phyloP scores from a whole-genome alignment of 2,888 invertebrate genomes.

The Calameuta filiformis region DNA sequence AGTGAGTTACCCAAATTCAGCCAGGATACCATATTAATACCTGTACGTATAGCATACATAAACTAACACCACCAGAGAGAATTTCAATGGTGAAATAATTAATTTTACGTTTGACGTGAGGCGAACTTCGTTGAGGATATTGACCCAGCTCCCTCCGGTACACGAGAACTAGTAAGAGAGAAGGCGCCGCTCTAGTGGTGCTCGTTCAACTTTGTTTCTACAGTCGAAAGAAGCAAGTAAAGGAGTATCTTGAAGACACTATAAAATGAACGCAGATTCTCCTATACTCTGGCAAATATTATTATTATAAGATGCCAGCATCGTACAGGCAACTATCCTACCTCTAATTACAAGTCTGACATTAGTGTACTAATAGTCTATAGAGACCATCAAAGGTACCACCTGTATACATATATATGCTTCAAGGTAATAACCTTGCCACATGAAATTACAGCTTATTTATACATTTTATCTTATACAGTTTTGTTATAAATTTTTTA shows the following conservation, averaged over 20 bases:
- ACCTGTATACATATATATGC: not conserved
- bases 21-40: not conserved
- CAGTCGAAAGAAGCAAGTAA: not conserved
- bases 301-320: not conserved
- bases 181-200: not conserved
- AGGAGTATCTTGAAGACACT: not conserved
- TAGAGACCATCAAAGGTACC: not conserved
- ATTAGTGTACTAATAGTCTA: not conserved
- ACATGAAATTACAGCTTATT: not conserved
- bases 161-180: not conserved
- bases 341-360: not conserved
- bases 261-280: not conserved
- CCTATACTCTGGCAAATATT: not conserved
- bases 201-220: not conserved
- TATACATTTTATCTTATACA: not conserved
- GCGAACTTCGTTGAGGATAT: slow-evolving; percentile 34
- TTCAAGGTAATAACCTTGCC: not conserved
- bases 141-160: slow-evolving; percentile 26
- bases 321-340: not conserved
- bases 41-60: not conserved
- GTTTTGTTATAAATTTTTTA: not conserved
- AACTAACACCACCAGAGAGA: not conserved
- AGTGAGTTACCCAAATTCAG: not conserved
- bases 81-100: slow-evolving; percentile 18
- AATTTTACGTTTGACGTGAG: slow-evolving; percentile 20